These are phyloP conservation scores for Acinonyx jubatus DNA, from an alignment of 2,113 vertebrate species.

Conservation along the genomic window DNA sequence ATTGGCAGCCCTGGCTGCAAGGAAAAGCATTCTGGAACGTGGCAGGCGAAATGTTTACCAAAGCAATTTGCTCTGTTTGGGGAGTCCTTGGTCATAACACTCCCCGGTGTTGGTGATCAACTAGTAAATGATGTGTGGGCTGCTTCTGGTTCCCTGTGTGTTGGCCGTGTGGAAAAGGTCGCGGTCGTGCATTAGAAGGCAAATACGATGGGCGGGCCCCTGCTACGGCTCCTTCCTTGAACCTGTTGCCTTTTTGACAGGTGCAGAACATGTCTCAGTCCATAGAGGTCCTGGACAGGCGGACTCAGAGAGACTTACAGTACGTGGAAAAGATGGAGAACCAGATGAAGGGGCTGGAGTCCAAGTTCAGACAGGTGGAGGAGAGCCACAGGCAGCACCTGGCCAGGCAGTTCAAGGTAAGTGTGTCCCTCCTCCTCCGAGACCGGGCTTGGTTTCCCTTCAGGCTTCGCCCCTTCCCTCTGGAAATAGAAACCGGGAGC, in stretches of 20 bases:
- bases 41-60: background rate
- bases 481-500: background rate
- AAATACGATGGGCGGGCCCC: accelerated
- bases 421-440: background rate
- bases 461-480: background rate
- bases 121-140: conserved; percentile 59
- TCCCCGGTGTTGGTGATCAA: conserved; percentile 22
- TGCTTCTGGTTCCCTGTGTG: background rate
- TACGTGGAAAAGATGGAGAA: conserved; percentile 99
- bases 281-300: conserved; percentile 97
- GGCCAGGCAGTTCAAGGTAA: conserved; percentile 99
- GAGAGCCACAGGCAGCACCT: conserved; percentile 98
- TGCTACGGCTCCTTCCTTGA: background rate
- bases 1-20: background rate
- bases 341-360: conserved; percentile 97
- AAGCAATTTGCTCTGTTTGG: background rate
- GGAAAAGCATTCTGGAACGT: background rate
- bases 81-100: background rate
- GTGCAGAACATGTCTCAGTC: conserved; percentile 99
- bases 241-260: conserved; percentile 81
- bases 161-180: conserved; percentile 22
- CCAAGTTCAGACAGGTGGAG: conserved; percentile 98
- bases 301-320: conserved; percentile 97
- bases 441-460: background rate
- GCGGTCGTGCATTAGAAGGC: accelerated